Evolutionary conservation across 2,113 vertebrate species (phyloP).

Genomic region (Pelodiscus sinensis): DNA sequence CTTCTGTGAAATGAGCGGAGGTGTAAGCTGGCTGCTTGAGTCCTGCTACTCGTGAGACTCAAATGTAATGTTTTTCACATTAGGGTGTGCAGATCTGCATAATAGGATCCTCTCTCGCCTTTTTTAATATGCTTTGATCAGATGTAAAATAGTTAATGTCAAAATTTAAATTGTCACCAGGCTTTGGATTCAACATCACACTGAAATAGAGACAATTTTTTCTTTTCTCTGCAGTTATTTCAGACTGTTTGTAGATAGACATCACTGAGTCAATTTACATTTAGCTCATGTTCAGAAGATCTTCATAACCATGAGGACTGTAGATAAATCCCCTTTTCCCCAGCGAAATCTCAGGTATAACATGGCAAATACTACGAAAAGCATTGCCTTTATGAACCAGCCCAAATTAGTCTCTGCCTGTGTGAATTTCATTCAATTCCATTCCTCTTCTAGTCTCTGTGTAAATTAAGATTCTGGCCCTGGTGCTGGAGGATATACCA

Average conservation of each 20-base stretch:
- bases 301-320: not conserved
- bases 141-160: not conserved
- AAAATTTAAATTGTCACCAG: not conserved
- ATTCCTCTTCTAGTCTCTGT: slow-evolving; percentile 23
- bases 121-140: not conserved
- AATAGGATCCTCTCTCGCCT: rapidly evolving
- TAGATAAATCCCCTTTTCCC: not conserved
- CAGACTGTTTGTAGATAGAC: not conserved
- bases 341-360: rapidly evolving
- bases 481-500: rapidly evolving
- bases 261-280: not conserved
- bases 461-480: not conserved
- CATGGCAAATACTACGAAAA: not conserved
- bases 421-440: not conserved
- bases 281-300: not conserved
- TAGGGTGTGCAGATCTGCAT: rapidly evolving
- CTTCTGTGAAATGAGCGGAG: not conserved
- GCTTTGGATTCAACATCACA: not conserved
- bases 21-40: not conserved
- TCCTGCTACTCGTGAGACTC: not conserved
- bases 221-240: not conserved
- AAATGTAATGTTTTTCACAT: not conserved
- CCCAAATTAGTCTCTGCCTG: slow-evolving; percentile 38
- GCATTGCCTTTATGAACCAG: not conserved
- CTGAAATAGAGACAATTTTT: rapidly evolving